Percentiles rank a stretch among this genome's conserved stretches.
Conservation (phyloP, 1,140 invertebrate genomes). For the Drosophila sulfurigaster region DNA sequence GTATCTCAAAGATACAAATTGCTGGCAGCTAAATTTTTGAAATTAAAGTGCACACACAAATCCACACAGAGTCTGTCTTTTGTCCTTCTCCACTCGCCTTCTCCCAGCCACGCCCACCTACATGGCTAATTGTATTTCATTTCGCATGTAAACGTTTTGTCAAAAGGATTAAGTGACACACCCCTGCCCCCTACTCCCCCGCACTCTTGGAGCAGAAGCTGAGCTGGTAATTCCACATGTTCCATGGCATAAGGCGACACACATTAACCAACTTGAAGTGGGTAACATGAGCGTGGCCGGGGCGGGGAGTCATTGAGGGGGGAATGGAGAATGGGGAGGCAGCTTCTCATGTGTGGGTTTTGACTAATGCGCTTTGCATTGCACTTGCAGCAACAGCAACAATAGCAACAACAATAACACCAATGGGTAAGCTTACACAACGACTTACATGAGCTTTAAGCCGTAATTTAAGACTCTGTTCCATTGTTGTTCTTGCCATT, state of each 20-base stretch:
- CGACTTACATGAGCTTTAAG: conserved; percentile 76
- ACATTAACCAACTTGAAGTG: conserved; percentile 76
- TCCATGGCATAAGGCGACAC: conserved; percentile 68
- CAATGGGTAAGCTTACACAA: conserved; percentile 62
- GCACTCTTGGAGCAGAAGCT: conserved; percentile 2
- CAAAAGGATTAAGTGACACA: conserved; percentile 69
- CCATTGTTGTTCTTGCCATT: conserved; percentile 22
- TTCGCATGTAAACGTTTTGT: conserved; percentile 76
- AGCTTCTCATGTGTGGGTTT: conserved; percentile 53
- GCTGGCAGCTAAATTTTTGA: conserved; percentile 63
- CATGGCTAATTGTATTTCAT: conserved; percentile 66
- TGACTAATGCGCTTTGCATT: conserved; percentile 74
- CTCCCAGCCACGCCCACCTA: conserved; percentile 52
- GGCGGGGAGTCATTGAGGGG: neutral
- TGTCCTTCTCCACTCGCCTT: conserved; percentile 12
- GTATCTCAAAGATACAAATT: conserved; percentile 75
- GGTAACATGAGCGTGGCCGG: conserved; percentile 38
- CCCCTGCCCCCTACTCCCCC: neutral
- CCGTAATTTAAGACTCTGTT: conserved; percentile 66
- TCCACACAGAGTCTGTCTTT: conserved; percentile 5
- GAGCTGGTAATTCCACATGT: conserved; percentile 70
- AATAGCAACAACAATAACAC: conserved; percentile 34
- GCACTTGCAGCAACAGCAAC: conserved; percentile 58
- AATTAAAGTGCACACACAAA: conserved; percentile 66
- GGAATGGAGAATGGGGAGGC: neutral